Conservation (phyloP, 2,797 vertebrate species). For the Sebastes steindachneri region DNA sequence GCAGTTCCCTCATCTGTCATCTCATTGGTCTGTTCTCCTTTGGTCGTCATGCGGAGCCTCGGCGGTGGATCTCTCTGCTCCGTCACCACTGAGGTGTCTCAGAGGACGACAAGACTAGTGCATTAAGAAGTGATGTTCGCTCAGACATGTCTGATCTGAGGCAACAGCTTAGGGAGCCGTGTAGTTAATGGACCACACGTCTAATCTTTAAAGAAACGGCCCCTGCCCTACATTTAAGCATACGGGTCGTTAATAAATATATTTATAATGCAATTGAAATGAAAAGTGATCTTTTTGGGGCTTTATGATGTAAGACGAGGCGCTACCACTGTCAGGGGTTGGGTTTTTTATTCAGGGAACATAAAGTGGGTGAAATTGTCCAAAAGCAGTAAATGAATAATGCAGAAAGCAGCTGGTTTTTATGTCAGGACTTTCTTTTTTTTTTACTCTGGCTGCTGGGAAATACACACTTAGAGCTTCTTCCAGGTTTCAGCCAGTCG, state of each 20-base stretch:
- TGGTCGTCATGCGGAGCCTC: background rate
- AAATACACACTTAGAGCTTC: background rate
- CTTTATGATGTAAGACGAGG: too few relatives aligned
- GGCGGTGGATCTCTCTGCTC: background rate
- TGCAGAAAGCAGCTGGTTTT: background rate
- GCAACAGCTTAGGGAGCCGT: conserved; percentile 10
- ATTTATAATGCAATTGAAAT: too few relatives aligned
- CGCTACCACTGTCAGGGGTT: too few relatives aligned
- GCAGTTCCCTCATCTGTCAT: background rate
- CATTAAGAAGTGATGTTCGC: conserved; percentile 45
- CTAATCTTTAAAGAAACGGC: background rate
- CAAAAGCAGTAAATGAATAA: background rate
- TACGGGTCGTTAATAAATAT: background rate
- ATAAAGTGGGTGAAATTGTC: background rate
- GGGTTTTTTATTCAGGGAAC: too few relatives aligned
- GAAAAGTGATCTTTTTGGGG: too few relatives aligned
- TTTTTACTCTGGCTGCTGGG: background rate
- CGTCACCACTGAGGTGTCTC: background rate
- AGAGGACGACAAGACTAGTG: conserved; percentile 28
- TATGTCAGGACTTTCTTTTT: too few relatives aligned
- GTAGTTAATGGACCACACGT: conserved; percentile 12
- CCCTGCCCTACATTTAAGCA: background rate
- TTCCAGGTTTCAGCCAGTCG: too few relatives aligned
- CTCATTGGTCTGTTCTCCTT: background rate
- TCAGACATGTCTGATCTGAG: conserved; percentile 41